A percentile compares a stretch with the other conserved stretches of the same genome.
phyloP scores from a whole-genome alignment of 2,113 vertebrate genomes.

The Sinocyclocheilus maitianheensis region DNA sequence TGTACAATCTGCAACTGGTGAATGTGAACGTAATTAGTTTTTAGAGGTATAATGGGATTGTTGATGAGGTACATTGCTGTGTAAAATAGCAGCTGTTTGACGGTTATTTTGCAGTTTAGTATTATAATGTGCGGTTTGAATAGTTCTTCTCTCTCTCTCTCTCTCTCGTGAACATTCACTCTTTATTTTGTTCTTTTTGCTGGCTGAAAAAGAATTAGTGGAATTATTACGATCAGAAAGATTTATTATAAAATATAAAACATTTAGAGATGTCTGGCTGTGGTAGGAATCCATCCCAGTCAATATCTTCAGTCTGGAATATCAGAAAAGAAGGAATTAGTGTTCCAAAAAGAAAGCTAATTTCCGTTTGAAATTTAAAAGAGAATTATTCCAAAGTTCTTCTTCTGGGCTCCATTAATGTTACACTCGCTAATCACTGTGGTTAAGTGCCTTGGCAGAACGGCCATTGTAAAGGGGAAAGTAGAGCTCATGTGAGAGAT shows the following conservation, averaged over 20 bases:
- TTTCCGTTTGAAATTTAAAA: slow-evolving; percentile 25
- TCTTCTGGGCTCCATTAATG: slow-evolving; percentile 29
- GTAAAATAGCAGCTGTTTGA: not conserved
- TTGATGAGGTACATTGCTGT: not conserved
- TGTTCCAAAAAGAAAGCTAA: not conserved
- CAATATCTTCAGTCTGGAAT: not conserved
- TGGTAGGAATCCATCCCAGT: not conserved
- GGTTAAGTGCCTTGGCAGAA: slow-evolving; percentile 27
- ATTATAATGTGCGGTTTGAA: not conserved
- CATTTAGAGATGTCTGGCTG: not conserved
- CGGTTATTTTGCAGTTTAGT: not conserved
- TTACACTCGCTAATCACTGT: slow-evolving; percentile 3
- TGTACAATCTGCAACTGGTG: not conserved
- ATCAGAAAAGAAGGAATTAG: not conserved
- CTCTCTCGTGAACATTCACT: too few species aligned
- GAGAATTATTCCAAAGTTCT: slow-evolving; percentile 5
- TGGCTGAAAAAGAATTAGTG: not conserved
- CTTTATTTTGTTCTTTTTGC: not conserved
- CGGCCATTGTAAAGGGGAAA: slow-evolving; percentile 15
- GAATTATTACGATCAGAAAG: not conserved
- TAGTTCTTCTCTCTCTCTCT: not conserved
- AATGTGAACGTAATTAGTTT: slow-evolving; percentile 14
- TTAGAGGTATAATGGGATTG: slow-evolving; percentile 11
- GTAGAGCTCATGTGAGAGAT: not conserved
- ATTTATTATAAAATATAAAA: not conserved